Conservation (phyloP, 2,113 vertebrate genomes). For the Entomyzon cyanotis region DNA sequence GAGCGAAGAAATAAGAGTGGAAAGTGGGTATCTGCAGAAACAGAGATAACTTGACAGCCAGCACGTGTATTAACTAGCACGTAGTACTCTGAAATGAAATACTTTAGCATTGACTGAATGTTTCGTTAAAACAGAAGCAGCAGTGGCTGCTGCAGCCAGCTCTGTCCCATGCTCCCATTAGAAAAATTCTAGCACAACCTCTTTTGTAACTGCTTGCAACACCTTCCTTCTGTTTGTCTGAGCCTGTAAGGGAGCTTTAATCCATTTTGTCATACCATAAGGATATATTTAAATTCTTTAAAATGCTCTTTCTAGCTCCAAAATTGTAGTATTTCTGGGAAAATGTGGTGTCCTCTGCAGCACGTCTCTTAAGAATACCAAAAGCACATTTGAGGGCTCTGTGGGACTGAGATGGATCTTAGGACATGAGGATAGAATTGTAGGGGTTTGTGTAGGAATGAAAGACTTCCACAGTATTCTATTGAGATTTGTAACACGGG, state of each 20-base stretch:
- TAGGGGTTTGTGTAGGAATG: background rate
- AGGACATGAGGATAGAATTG: background rate
- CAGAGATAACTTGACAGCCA: background rate
- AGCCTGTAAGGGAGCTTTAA: background rate
- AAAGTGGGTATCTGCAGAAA: background rate
- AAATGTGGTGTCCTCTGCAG: background rate
- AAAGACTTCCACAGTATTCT: background rate
- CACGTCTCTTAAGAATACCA: background rate
- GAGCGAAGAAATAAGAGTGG: background rate
- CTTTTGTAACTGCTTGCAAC: background rate
- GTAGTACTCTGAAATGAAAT: background rate
- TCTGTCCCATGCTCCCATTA: background rate
- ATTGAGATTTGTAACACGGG: background rate
- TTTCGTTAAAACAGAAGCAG: background rate
- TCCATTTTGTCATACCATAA: background rate
- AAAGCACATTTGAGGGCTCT: background rate
- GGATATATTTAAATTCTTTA: background rate
- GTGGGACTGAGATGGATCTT: background rate
- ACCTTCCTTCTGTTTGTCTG: background rate
- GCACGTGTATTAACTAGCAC: background rate
- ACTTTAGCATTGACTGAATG: accelerated
- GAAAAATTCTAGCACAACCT: background rate
- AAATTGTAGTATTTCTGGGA: background rate
- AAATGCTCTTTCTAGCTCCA: background rate
- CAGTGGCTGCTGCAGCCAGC: background rate